Percentiles rank a stretch among this genome's conserved stretches.
phyloP scores from a whole-genome alignment of 2,888 invertebrate genomes.

The Gortyna flavago region DNA sequence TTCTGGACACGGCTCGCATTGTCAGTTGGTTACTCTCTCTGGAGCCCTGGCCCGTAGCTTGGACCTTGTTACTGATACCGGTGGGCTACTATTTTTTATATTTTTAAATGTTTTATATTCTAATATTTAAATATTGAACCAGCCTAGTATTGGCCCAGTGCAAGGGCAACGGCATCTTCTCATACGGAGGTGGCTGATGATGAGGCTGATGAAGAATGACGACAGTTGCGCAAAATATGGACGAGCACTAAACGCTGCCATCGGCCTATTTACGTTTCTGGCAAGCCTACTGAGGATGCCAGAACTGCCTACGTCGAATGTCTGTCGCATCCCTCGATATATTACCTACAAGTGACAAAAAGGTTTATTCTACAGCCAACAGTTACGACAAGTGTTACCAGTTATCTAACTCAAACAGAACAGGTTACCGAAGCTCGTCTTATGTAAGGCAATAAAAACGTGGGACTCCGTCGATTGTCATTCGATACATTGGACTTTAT shows the following conservation, averaged over 20 bases:
- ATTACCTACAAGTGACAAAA: background rate
- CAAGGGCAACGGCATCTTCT: background rate
- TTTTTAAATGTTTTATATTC: too few relatives aligned
- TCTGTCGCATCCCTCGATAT: background rate
- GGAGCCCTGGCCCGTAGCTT: too few relatives aligned
- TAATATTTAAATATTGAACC: too few relatives aligned
- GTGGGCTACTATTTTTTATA: too few relatives aligned
- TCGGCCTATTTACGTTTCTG: background rate
- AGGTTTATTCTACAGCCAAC: background rate
- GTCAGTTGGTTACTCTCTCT: too few relatives aligned
- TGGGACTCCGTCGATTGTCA: conserved; percentile 40
- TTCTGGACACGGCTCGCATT: too few relatives aligned
- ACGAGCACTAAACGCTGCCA: background rate
- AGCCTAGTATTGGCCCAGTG: background rate
- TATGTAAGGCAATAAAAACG: conserved; percentile 53
- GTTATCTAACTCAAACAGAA: conserved; percentile 44
- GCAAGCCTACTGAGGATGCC: background rate
- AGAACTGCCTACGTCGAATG: background rate
- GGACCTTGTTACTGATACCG: too few relatives aligned
- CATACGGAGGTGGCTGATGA: background rate
- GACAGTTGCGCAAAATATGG: background rate
- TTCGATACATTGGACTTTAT: background rate
- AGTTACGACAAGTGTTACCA: conserved; percentile 11
- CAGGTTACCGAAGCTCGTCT: conserved; percentile 34
- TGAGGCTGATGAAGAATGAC: background rate